Percentiles rank a stretch among this genome's conserved stretches.
Conservation (phyloP, 2,888 invertebrate species). For the Ischnus inquisitorius region DNA sequence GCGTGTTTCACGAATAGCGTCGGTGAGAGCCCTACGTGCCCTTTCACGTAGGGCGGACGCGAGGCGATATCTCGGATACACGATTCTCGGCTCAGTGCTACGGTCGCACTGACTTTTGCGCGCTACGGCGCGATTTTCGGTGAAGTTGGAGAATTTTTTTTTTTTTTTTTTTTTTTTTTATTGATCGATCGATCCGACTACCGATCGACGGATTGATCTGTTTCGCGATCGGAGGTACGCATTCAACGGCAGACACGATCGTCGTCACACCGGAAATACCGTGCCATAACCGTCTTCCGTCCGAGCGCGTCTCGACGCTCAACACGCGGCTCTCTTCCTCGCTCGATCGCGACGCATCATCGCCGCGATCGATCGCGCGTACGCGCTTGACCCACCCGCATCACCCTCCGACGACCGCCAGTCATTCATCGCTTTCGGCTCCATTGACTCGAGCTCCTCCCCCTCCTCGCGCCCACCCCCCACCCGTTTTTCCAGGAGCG, state of each 20-base stretch:
- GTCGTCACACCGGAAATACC: constrained; percentile 80
- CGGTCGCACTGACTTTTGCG: not conserved
- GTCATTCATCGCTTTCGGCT: constrained; percentile 39
- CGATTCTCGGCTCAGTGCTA: constrained; percentile 4
- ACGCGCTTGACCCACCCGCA: constrained; percentile 15
- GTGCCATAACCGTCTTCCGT: constrained; percentile 81
- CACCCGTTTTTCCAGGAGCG: not conserved
- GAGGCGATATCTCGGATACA: constrained; percentile 39
- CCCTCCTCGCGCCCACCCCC: no score
- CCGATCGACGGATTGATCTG: constrained; percentile 69
- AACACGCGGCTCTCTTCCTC: constrained; percentile 44
- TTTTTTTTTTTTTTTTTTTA: no score
- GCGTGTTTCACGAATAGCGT: constrained; percentile 49
- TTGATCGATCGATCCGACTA: constrained; percentile 34
- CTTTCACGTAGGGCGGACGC: constrained; percentile 63
- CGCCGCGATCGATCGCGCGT: constrained; percentile 40
- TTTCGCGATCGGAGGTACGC: constrained; percentile 70
- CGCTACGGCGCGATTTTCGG: no score
- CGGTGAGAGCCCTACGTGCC: constrained; percentile 54
- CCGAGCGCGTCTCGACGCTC: constrained; percentile 72
- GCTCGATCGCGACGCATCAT: constrained; percentile 39
- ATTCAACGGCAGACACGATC: constrained; percentile 74
- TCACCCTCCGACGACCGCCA: constrained; percentile 56
- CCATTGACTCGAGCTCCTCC: constrained; percentile 24
- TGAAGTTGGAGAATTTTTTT: no score